These are phyloP conservation scores for Tiphia femorata DNA, from an alignment of 2,888 invertebrate genomes.

Conservation along the genomic window DNA sequence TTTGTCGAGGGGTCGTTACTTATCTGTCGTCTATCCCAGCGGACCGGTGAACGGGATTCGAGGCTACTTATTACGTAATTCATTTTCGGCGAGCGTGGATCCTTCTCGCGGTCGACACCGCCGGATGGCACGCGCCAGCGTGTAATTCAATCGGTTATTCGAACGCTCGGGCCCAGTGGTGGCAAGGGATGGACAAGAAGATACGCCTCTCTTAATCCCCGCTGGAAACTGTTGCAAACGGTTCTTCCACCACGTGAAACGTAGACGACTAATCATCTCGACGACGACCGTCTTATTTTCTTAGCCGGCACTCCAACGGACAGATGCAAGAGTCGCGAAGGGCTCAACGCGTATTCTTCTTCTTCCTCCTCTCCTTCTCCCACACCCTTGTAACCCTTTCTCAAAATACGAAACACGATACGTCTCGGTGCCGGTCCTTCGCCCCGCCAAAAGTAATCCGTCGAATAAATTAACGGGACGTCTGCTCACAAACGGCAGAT, in stretches of 20 bases:
- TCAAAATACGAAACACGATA: slow-evolving; percentile 46
- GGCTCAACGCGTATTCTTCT: background rate
- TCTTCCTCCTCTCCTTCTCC: background rate
- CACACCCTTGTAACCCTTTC: slow-evolving; percentile 36
- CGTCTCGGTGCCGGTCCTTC: background rate
- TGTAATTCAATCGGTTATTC: slow-evolving; percentile 67
- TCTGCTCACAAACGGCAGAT: no score
- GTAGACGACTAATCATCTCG: slow-evolving; percentile 33
- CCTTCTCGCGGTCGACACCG: no score
- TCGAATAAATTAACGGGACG: no score
- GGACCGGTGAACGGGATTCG: no score
- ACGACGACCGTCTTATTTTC: slow-evolving; percentile 50
- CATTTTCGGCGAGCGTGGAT: no score
- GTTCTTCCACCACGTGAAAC: no score
- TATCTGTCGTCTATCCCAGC: no score
- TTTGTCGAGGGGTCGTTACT: no score
- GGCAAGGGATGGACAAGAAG: background rate
- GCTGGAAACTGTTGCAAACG: slow-evolving; percentile 50
- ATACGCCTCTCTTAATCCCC: slow-evolving; percentile 34
- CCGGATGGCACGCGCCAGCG: slow-evolving; percentile 64
- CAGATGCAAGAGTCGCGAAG: slow-evolving; percentile 43
- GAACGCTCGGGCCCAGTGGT: slow-evolving; percentile 31
- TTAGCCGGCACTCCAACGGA: slow-evolving; percentile 45
- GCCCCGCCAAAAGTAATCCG: no score
- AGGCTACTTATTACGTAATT: no score